Percentiles rank a stretch among this genome's conserved stretches.
Evolutionary conservation across 2,113 vertebrate species (phyloP).

Genomic region (Brachyhypopomus gauderio): DNA sequence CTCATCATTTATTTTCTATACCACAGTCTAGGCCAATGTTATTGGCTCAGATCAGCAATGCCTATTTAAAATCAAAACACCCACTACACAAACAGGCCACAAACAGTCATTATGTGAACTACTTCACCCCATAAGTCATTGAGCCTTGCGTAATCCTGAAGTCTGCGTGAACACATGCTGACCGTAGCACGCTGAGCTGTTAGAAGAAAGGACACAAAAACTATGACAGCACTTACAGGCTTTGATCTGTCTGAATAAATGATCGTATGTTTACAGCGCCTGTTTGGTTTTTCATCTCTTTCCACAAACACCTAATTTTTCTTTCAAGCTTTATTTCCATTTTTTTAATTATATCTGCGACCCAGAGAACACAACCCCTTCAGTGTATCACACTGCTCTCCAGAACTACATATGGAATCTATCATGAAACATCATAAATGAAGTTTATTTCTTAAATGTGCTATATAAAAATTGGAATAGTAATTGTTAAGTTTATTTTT

Average conservation of each 20-base stretch:
- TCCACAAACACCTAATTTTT: constrained; percentile 38
- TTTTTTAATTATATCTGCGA: constrained; percentile 26
- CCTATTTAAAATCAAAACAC: not conserved
- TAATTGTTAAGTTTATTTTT: constrained; percentile 36
- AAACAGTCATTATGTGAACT: constrained; percentile 19
- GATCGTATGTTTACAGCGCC: constrained; percentile 46
- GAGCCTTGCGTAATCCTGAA: constrained; percentile 32
- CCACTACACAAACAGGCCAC: constrained; percentile 17
- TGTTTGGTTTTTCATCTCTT: constrained; percentile 43
- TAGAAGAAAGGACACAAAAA: constrained; percentile 24
- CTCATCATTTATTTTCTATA: not conserved
- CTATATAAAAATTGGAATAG: too few species aligned
- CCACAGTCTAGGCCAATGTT: too few species aligned
- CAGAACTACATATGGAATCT: constrained; percentile 42
- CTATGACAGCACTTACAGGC: constrained; percentile 33
- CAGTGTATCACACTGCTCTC: constrained; percentile 31
- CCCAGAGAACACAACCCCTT: constrained; percentile 38
- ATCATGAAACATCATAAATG: constrained; percentile 47
- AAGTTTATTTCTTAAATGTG: constrained; percentile 48
- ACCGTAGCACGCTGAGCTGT: constrained; percentile 26
- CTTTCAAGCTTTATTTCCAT: constrained; percentile 19
- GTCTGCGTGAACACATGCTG: constrained; percentile 27
- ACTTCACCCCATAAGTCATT: constrained; percentile 14
- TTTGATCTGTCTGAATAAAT: constrained; percentile 49
- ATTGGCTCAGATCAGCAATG: constrained; percentile 14